Conservation (phyloP, 37 sponge, comb jelly and placozoan species). For the Cliona cf. orientalis region DNA sequence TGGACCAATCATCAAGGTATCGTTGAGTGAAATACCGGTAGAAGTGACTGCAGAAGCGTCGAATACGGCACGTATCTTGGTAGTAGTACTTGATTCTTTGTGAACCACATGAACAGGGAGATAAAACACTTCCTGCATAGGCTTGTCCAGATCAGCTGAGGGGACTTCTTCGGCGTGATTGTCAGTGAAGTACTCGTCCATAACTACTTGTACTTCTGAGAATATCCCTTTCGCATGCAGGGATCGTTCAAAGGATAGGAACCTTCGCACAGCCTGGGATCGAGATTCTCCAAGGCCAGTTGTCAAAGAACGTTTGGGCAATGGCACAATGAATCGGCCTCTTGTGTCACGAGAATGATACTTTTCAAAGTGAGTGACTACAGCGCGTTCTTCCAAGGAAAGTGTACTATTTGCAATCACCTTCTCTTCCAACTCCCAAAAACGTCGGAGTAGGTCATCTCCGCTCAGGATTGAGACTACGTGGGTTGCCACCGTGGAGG, state of each 20-base stretch:
- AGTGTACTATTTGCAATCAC: background rate
- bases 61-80: slow-evolving; percentile 46
- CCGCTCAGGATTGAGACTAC: slow-evolving; percentile 17
- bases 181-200: slow-evolving; percentile 41
- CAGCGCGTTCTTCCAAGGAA: slow-evolving; percentile 29
- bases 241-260: slow-evolving; percentile 46
- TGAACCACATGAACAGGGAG: slow-evolving; percentile 33
- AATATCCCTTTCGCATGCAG: slow-evolving; percentile 32
- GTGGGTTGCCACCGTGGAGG: background rate
- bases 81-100: slow-evolving; percentile 57
- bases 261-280: slow-evolving; percentile 48
- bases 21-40: slow-evolving; percentile 41
- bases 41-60: slow-evolving; percentile 44
- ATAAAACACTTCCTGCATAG: slow-evolving; percentile 34
- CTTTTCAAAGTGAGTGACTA: slow-evolving; percentile 18
- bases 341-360: slow-evolving; percentile 6
- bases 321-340: slow-evolving; percentile 41
- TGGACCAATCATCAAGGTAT: slow-evolving; percentile 45
- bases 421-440: slow-evolving; percentile 57
- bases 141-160: slow-evolving; percentile 45
- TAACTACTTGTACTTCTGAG: slow-evolving; percentile 24
- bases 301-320: slow-evolving; percentile 19
- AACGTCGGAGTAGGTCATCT: slow-evolving; percentile 34
- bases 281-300: slow-evolving; percentile 46
- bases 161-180: slow-evolving; percentile 55